Base-by-base conservation (phyloP, 2,888 invertebrate genomes). In the Ectemnius lituratus region DNA sequence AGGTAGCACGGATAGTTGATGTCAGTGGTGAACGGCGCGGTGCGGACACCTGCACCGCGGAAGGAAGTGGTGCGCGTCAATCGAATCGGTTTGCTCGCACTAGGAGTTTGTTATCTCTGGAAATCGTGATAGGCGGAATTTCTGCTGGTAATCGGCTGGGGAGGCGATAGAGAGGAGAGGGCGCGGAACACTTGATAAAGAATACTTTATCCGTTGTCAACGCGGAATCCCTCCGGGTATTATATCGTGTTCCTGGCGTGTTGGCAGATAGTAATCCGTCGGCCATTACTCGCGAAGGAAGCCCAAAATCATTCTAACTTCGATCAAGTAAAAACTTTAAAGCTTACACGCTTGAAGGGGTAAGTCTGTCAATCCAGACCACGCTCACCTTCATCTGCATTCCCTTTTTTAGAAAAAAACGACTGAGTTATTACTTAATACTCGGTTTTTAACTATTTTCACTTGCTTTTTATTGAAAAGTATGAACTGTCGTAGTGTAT, bases 141-240 rank as follows among this genome's bases (percentile, higher is more conserved):
- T 64, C 61, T 64, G 67, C 49, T 67, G n/a, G 59, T 72, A 47
- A 71, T 68, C 63, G 57, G 20, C 52, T 60, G 73, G 84, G 70
- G 81, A 62, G 66, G 71, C 47, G 27, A 59, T 27, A 59, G 67
- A 37, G 37, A 37, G 37, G 11, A 37, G 57, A 60, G 27, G 65
- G 49, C 69, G 57, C 18, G 58, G 62, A 62, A 57, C 27, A 13
- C 27, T 69, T 46, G 81, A 83, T 83, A 79, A 82, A 72, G 62
- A 71, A 60, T 64, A 74, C 72, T 77, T 82, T 78, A 79, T 71
- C 75, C 71, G 70, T 64, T 69, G 59, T 56, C 71, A 79, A 56
- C 75, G 64, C 23, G 64, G 46, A 68, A 70, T 76, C 76, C 70
- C 70, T 70, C 62, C 70, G 67, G 11, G 57, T 59, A 70, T 45